Evolutionary conservation across 2,888 invertebrate genomes (phyloP).

Genomic region (Graphium colonna): DNA sequence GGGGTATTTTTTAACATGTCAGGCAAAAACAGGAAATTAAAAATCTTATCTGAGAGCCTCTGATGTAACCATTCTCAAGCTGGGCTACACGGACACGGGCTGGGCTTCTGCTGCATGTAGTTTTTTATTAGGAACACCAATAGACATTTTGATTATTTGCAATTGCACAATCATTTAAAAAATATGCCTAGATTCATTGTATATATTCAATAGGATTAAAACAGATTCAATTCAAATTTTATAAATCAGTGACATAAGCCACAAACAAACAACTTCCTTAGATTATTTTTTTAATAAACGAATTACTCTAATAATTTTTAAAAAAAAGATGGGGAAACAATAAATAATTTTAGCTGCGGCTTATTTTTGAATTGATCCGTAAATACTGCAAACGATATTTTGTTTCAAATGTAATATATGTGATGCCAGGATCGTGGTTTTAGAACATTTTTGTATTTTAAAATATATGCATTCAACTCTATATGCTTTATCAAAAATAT

Average conservation of each 20-base stretch:
- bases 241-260: constrained; percentile 17
- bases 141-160: constrained; percentile 86
- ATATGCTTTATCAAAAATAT: too few relatives aligned
- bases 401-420: too few relatives aligned
- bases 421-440: too few relatives aligned
- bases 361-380: too few relatives aligned
- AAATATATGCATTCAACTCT: too few relatives aligned
- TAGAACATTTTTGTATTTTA: too few relatives aligned
- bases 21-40: constrained; percentile 97
- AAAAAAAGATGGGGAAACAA: too few relatives aligned
- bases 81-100: constrained; percentile 96
- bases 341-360: too few relatives aligned
- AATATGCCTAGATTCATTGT: constrained; percentile 11
- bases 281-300: too few relatives aligned
- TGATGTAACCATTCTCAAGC: constrained; percentile 98
- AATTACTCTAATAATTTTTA: too few relatives aligned
- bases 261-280: constrained; percentile 35
- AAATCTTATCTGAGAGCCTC: constrained; percentile 98
- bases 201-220: constrained; percentile 8
- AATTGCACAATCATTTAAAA: constrained; percentile 21
- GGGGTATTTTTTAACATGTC: constrained; percentile 99
- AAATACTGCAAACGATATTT: too few relatives aligned
- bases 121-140: constrained; percentile 99
- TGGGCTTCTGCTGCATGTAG: constrained; percentile 99
- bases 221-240: constrained; percentile 7